Conservation (phyloP, 2,113 vertebrate genomes). For the Tyrannus savana region DNA sequence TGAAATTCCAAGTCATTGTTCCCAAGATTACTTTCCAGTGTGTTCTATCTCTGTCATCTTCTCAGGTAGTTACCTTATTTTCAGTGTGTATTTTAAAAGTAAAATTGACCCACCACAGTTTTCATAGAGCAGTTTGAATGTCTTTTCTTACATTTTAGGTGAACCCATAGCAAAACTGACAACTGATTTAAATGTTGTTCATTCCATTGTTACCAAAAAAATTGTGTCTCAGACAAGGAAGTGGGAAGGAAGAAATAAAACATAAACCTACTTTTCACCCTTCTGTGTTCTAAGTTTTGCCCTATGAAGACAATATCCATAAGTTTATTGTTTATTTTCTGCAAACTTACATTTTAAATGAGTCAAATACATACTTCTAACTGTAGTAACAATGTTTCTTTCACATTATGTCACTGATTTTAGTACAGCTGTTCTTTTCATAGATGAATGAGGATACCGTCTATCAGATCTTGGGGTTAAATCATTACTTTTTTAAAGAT, state of each 20-base stretch:
- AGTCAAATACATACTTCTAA: not conserved
- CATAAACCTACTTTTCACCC: not conserved
- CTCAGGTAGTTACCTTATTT: not conserved
- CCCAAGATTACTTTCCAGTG: not conserved
- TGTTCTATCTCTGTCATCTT: not conserved
- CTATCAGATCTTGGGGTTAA: not conserved
- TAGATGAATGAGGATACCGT: not conserved
- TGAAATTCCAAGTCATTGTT: not conserved
- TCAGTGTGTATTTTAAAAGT: not conserved
- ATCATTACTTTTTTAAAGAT: not conserved
- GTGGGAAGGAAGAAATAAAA: not conserved
- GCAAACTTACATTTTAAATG: not conserved
- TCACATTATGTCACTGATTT: not conserved
- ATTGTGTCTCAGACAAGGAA: not conserved
- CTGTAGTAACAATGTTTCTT: not conserved
- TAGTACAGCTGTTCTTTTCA: not conserved
- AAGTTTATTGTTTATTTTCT: not conserved
- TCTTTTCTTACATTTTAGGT: not conserved
- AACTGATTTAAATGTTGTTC: not conserved
- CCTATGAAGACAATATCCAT: not conserved
- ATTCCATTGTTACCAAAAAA: not conserved
- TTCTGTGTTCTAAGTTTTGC: not conserved
- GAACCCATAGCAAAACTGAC: not conserved
- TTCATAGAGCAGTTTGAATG: not conserved
- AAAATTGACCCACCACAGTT: fast-evolving